These are phyloP conservation scores for Lepidostoma basale DNA, from an alignment of 1,140 invertebrate genomes.

Conservation along the genomic window DNA sequence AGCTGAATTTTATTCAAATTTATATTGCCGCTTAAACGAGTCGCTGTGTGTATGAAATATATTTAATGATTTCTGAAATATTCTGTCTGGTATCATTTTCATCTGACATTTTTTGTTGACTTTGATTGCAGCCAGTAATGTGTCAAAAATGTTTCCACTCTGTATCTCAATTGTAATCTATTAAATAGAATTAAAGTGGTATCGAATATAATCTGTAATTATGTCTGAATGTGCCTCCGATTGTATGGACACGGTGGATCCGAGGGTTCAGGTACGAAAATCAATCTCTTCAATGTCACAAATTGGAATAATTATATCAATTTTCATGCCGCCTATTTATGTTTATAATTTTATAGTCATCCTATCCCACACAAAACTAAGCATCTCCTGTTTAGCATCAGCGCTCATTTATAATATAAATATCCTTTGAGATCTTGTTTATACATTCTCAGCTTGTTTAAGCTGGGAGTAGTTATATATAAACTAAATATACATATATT, in stretches of 20 bases:
- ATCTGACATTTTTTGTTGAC: slow-evolving; percentile 39
- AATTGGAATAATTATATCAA: slow-evolving; percentile 7
- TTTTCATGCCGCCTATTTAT: slow-evolving; percentile 1
- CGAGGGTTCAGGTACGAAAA: slow-evolving; percentile 64
- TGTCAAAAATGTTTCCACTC: slow-evolving; percentile 34
- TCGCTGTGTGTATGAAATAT: not conserved
- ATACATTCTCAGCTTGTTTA: no score
- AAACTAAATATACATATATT: no score
- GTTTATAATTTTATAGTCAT: slow-evolving; percentile 33
- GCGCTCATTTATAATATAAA: slow-evolving; percentile 16
- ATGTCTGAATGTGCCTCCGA: slow-evolving; percentile 49
- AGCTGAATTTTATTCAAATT: no score
- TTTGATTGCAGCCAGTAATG: slow-evolving; percentile 28
- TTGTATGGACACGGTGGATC: slow-evolving; percentile 62
- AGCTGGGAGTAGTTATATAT: not conserved
- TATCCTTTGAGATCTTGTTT: no score
- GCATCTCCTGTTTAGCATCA: not conserved
- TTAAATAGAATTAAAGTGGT: slow-evolving; percentile 32
- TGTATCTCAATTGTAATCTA: slow-evolving; percentile 21
- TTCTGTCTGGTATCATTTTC: slow-evolving; percentile 20
- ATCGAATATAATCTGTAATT: slow-evolving; percentile 16
- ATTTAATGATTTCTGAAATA: not conserved
- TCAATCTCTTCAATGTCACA: slow-evolving; percentile 49
- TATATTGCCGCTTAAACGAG: no score
- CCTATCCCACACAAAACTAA: not conserved